These are phyloP conservation scores for Chironomus tepperi DNA, from an alignment of 1,140 invertebrate genomes.

Conservation along the genomic window DNA sequence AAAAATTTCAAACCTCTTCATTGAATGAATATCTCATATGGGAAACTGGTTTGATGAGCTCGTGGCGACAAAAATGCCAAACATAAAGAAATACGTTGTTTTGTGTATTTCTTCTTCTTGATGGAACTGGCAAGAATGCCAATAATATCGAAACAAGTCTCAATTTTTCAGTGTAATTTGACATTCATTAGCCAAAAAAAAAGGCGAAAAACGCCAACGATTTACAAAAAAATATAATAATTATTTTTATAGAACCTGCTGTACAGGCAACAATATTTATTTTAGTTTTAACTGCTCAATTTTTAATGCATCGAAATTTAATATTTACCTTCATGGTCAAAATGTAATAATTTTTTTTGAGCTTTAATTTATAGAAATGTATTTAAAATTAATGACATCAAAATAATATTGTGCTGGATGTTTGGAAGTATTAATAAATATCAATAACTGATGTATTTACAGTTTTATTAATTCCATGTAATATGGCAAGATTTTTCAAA, in stretches of 20 bases:
- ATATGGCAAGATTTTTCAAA: too few relatives aligned
- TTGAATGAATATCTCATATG: background rate
- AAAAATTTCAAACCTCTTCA: background rate
- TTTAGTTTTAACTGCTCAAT: background rate
- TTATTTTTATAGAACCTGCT: background rate
- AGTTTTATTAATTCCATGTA: too few relatives aligned
- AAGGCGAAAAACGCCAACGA: background rate
- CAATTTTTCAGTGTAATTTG: conserved; percentile 17
- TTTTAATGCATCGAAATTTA: background rate
- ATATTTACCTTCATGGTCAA: conserved; percentile 16
- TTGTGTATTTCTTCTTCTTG: too few relatives aligned
- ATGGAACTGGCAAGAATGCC: background rate
- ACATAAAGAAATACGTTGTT: too few relatives aligned
- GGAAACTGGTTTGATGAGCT: conserved; percentile 1
- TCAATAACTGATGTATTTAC: too few relatives aligned
- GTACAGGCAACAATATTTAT: background rate
- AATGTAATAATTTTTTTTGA: background rate
- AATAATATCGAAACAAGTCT: background rate
- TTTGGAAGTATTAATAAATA: too few relatives aligned
- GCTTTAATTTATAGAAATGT: background rate
- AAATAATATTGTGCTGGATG: too few relatives aligned
- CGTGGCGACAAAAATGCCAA: conserved; percentile 9
- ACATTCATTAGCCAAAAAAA: conserved; percentile 16
- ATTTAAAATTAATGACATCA: too few relatives aligned
- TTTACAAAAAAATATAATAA: background rate